Evolutionary conservation across 2,797 vertebrate species (phyloP), one percentile per base, ranked within the genome.

Genomic region (Xenopus petersii): DNA sequence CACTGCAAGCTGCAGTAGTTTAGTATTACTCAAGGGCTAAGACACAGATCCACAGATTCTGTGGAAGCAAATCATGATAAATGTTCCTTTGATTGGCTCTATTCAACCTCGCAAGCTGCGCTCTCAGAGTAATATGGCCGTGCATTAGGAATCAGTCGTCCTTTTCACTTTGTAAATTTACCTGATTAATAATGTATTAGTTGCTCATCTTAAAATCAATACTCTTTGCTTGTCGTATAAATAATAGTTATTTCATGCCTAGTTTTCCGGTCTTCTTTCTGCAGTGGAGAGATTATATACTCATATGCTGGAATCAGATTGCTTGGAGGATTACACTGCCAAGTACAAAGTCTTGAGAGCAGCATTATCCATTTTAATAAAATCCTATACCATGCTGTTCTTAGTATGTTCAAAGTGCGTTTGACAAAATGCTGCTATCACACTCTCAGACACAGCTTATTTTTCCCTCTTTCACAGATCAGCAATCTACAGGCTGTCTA

Each of bases 351-450:
- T 77, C 70, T 73, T 64, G 56, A 48, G 49, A 48, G 73, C 70
- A 77, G 75, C 48, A 63, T 64, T 77, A 77, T 72, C 75, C 33
- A 68, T 69, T 73, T 73, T 67, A 67, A 56, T 70, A 63, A 72
- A 68, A 64, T 68, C 24, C 70, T 56, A 72, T 71, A 62, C 69
- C 64, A 72, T 58, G 63, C 69, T 51, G 69, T 47, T 56, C 64
- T 36, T 70, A 73, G 70, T 58, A 36, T 64, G 70, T 48, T 12
- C n/a, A 68, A 59, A 77, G 21, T 69, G 48, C 64, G 48, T 59
- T 73, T 26, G 6, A 67, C 36, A 51, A 67, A 51, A 67, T 17
- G 46, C n/a, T 21, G 15, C 24, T 54, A 67, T 51, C 21, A 26
- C 11, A 12, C 12, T 54, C 54, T 56, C 54, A 56, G 9, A 15